Base-by-base conservation (phyloP, 37 sponge, comb jelly and placozoan genomes). In the Amphimedon queenslandica region DNA sequence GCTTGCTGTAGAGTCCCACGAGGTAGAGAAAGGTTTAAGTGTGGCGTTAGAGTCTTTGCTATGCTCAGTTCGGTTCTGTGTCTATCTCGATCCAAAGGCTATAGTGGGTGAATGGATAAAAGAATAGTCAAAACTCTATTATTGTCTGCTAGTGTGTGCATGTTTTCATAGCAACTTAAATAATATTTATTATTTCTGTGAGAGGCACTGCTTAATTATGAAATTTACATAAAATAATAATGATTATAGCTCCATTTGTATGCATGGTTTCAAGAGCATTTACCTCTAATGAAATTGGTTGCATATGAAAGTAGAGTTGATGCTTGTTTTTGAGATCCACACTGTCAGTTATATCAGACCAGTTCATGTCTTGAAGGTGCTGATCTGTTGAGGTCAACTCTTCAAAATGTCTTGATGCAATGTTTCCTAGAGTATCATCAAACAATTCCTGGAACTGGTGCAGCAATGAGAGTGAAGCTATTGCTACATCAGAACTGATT, bases 1-100 rank as follows among this genome's bases (percentile, higher is more conserved):
- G 70, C 33, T 1, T 66, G 41, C 3, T 57, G 8, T 16, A 82
- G 53, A 1, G 70, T 32, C 3, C 71, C 67, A 18, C 66, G 3
- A 1, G 58, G 67, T 42, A 64, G 36, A n/a, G 36, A 28, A 8
- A 77, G 53, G 36, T 77, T 65, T 23, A 43, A 39, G 66, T 77
- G 77, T 2, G 68, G 68, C 16, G 35, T 6, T 8, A 77, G 31
- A 11, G n/a, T 16, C 33, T 63, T 4, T 1, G 77, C 41, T 20
- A 66, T 65, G 3, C 2, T 5, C 21, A 60, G 28, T 25, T 60
- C 61, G 5, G 61, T 60, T 13, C 5, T 25, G 28, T 60, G 61
- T 60, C 8, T n/a, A 47, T 47, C 13, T 13, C 13, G 13, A 8
- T 47, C 53, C 8, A 47, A 47, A 18, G 53, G 13, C 53, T 47